Conservation (phyloP, 2,888 invertebrate genomes). For the Caenorhabditis parvicauda region DNA sequence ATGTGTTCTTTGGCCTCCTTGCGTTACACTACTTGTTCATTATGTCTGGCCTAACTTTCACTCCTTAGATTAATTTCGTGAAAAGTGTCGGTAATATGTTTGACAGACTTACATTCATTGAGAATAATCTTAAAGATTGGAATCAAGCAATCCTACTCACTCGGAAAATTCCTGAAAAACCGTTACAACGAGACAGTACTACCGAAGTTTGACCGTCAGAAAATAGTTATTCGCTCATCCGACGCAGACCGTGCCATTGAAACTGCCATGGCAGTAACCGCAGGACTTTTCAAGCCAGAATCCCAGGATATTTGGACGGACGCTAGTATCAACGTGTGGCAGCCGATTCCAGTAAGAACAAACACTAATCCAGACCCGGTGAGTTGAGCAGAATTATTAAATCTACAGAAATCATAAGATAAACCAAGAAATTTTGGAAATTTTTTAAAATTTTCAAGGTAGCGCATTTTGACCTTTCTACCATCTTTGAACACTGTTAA, state of each 20-base stretch:
- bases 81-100: not conserved
- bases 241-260: conserved; percentile 67
- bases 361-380: conserved; percentile 44
- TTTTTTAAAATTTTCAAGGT: too few species aligned
- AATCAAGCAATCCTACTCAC: conserved; percentile 23
- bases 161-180: conserved; percentile 21
- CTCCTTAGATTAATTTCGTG: not conserved
- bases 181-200: conserved; percentile 22
- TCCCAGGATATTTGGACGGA: conserved; percentile 28
- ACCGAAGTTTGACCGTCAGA: conserved; percentile 17
- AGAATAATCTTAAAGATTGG: conserved; percentile 17
- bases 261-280: conserved; percentile 80
- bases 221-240: conserved; percentile 60
- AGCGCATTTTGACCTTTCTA: too few species aligned
- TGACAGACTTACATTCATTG: not conserved
- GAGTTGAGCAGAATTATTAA: not conserved
- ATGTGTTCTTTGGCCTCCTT: not conserved
- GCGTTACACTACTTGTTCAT: not conserved
- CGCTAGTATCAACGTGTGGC: conserved; percentile 32
- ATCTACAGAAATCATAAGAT: too few species aligned
- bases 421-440: too few species aligned
- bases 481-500: not conserved
- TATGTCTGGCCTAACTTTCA: too few species aligned
- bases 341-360: conserved; percentile 46
- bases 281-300: conserved; percentile 72